A percentile compares a stretch with the other conserved stretches of the same genome.
Conservation (phyloP, 2,888 invertebrate species). For the Scaptodrosophila latifasciaeformis region DNA sequence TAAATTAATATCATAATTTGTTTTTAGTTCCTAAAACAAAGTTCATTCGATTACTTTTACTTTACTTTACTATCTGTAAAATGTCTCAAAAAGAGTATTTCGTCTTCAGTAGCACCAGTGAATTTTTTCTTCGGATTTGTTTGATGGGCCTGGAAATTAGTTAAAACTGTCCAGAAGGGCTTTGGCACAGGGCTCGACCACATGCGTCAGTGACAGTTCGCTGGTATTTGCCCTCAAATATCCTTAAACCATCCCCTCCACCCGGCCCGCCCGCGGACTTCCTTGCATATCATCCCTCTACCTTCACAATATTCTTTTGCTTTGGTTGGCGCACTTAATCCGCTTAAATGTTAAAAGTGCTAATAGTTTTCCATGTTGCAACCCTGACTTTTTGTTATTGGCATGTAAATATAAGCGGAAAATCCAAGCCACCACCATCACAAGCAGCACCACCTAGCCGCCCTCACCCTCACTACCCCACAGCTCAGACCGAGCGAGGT, state of each 20-base stretch:
- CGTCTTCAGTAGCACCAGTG: too few relatives aligned
- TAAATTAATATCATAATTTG: too few relatives aligned
- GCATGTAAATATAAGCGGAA: conserved; percentile 34
- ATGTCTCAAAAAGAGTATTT: too few relatives aligned
- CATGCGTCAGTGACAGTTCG: conserved; percentile 34
- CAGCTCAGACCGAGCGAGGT: too few relatives aligned
- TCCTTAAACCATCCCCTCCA: conserved; percentile 39
- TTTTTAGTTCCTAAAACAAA: too few relatives aligned
- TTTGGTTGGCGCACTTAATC: conserved; percentile 41
- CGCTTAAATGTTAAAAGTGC: conserved; percentile 63
- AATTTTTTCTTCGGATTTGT: conserved; percentile 18
- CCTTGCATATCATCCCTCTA: neutral
- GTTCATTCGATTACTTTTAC: too few relatives aligned
- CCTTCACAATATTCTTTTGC: conserved; percentile 10
- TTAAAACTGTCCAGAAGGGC: conserved; percentile 40
- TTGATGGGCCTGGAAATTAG: conserved; percentile 46
- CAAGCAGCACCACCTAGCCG: conserved; percentile 19
- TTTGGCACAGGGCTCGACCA: conserved; percentile 40
- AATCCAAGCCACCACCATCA: conserved; percentile 26
- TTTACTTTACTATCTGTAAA: conserved; percentile 59
- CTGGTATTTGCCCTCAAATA: conserved; percentile 34
- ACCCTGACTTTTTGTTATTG: conserved; percentile 48
- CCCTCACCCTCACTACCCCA: too few relatives aligned
- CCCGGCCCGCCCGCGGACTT: too few relatives aligned
- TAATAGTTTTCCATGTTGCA: conserved; percentile 61